These are phyloP conservation scores for Acrocyrtus sp. DNA, from an alignment of 2,888 invertebrate genomes.

Conservation along the genomic window DNA sequence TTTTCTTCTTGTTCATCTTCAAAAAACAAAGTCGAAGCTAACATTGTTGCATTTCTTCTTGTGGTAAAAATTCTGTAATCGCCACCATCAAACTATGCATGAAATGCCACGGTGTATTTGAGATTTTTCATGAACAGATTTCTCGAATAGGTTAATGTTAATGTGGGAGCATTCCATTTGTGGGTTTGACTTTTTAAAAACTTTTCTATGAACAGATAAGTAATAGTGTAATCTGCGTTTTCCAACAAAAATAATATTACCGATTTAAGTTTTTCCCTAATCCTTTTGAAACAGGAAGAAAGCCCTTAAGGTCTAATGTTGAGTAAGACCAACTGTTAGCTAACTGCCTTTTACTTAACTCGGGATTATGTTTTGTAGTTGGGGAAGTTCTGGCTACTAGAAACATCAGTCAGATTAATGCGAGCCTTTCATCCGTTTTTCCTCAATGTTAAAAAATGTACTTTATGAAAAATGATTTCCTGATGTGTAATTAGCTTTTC, in stretches of 20 bases:
- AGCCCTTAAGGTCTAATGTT: neutral
- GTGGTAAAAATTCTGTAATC: constrained; percentile 27
- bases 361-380: neutral
- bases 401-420: neutral
- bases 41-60: constrained; percentile 26
- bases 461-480: constrained; percentile 53
- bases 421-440: neutral
- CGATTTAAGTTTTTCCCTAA: neutral
- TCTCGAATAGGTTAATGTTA: neutral
- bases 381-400: too few species aligned
- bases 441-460: constrained; percentile 19
- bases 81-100: constrained; percentile 30
- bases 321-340: neutral
- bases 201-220: neutral
- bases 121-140: neutral
- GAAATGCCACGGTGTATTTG: neutral
- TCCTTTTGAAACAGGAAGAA: neutral
- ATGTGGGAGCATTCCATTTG: constrained; percentile 45
- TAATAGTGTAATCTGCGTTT: neutral
- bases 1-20: neutral
- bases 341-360: neutral
- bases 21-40: constrained; percentile 4
- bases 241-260: neutral
- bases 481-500: constrained; percentile 53
- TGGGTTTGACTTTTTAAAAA: constrained; percentile 39